Evolutionary conservation across 1,140 invertebrate genomes (phyloP).

Genomic region (Rhyzopertha dominica): DNA sequence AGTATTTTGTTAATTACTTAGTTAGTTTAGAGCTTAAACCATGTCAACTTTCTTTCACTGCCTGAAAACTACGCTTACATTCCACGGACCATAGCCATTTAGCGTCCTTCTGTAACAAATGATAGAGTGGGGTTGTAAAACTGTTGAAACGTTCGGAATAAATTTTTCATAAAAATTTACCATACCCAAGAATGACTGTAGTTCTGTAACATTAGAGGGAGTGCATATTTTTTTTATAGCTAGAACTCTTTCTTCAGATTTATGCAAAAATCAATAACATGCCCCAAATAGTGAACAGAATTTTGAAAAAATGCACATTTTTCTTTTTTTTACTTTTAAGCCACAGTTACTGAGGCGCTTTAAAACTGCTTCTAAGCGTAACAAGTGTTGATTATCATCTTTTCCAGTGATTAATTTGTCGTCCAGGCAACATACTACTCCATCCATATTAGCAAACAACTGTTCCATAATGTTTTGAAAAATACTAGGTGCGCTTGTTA

Average conservation of each 20-base stretch:
- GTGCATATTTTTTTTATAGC: conserved; percentile 17
- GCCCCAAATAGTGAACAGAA: conserved; percentile 9
- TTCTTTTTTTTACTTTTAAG: conserved; percentile 7
- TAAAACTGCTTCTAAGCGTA: conserved; percentile 1
- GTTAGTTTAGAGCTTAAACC: no score
- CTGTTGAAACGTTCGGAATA: conserved; percentile 1
- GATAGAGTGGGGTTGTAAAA: background rate
- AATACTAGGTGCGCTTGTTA: conserved; percentile 15
- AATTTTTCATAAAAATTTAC: conserved; percentile 3
- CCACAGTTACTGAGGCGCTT: background rate
- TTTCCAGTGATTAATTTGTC: conserved; percentile 22
- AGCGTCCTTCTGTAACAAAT: conserved; percentile 19
- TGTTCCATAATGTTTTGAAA: conserved; percentile 19
- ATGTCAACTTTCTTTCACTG: conserved; percentile 31
- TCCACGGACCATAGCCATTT: conserved; percentile 18
- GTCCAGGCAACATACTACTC: conserved; percentile 19
- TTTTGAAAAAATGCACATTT: conserved; percentile 13
- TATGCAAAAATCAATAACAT: conserved; percentile 22
- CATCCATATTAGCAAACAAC: conserved; percentile 17
- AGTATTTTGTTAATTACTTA: no score
- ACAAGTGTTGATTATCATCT: conserved; percentile 2
- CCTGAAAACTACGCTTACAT: conserved; percentile 23
- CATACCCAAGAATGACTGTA: background rate
- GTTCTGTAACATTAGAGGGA: background rate
- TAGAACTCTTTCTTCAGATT: conserved; percentile 22